Evolutionary conservation across 1,140 invertebrate genomes (phyloP).

Genomic region (Apis laboriosa): DNA sequence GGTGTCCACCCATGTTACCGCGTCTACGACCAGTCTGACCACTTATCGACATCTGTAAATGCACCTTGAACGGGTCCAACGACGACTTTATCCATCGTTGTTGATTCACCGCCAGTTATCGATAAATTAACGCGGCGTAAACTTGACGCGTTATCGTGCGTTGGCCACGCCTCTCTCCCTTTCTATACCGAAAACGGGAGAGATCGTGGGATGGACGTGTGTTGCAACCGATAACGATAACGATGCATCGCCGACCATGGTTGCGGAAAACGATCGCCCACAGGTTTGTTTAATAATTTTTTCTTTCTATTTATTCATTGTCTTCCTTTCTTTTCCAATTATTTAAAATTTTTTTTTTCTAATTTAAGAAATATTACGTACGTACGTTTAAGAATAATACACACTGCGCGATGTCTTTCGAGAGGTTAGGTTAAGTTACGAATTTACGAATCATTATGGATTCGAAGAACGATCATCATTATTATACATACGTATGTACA

Average conservation of each 20-base stretch:
- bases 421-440: no score
- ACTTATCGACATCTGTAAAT: constrained; percentile 44
- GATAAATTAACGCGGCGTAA: constrained; percentile 34
- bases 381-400: no score
- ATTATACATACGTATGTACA: no score
- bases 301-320: background rate
- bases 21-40: constrained; percentile 34
- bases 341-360: no score
- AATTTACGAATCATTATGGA: no score
- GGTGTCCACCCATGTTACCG: constrained; percentile 34
- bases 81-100: constrained; percentile 28
- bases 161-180: constrained; percentile 13
- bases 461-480: no score
- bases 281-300: background rate
- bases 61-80: constrained; percentile 36
- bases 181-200: constrained; percentile 23
- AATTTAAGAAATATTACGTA: no score
- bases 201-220: constrained; percentile 10
- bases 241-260: background rate
- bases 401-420: no score
- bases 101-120: constrained; percentile 33
- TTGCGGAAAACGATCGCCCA: background rate
- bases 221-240: constrained; percentile 17
- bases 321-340: no score
- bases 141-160: constrained; percentile 26